Evolutionary conservation across 2,888 invertebrate genomes (phyloP), one percentile per base, ranked within the genome.

Genomic region (Encarsia formosa): DNA sequence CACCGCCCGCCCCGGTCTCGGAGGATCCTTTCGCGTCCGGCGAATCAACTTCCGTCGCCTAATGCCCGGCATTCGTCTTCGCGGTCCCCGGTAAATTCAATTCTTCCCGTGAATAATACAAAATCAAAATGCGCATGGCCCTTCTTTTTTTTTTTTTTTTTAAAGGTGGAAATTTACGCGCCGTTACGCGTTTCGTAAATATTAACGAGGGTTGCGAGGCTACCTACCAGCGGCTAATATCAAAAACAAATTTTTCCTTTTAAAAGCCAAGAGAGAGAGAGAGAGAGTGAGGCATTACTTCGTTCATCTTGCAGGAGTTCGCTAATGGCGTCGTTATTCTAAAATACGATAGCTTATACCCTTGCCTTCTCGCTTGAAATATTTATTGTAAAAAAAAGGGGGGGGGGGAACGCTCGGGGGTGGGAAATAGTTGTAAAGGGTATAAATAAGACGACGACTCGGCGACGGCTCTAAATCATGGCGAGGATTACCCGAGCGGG

Each of bases 21-120:
- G 15, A 15, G 18, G 15, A 24, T 26, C 20, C n/a, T 41, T 62
- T 65, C 68, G 70, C 69, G 68, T 65, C 62, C 63, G 66, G 70
- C 71, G 67, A 71, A 73, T 73, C 73, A 73, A 72, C 73, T 73
- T 73, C 68, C 71, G 73, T 72, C 73, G 72, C 65, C 69, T 72
- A 71, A 73, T 72, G 72, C 66, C 60, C 57, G 53, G 63, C 69
- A 73, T 73, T 72, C 70, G 68, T 73, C 73, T 70, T 67, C 66
- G n/a, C n/a, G 66, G 66, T 69, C 69, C 66, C 67, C 68, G 66
- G 68, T 70, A 67, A 59, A 63, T 56, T 6, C 26, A 11, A 6
- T 26, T 11, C n/a, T 34, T 1, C 34, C 34, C 34, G n/a, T 34
- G 26, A 26, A 6, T 6, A 11, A 26, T 26, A 26, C 26, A 8